Evolutionary conservation across 1,140 invertebrate species (phyloP), one percentile per base, ranked within the genome.

Genomic region (Musca domestica): DNA sequence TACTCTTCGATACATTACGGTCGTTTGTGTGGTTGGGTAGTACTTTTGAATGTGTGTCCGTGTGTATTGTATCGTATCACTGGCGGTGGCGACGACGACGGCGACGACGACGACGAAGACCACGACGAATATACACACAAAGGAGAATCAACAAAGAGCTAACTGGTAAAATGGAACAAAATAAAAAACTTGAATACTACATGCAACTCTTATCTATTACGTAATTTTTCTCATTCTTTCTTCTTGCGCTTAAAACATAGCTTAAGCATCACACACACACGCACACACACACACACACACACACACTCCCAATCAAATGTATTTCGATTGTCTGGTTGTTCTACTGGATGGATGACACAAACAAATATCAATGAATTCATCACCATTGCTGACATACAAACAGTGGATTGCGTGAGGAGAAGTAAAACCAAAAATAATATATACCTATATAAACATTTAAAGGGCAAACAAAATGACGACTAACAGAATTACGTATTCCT

Each of bases 141-240:
- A 61, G 27, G 14, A 56, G 23, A 56, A 61, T 34, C 27, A 19
- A 12, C 15, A 12, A 56, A 56, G 25, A n/a, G 22, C 22, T 14
- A 56, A 56, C 23, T n/a, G 10, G 27, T 61, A 34, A 7, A 17
- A 61, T n/a, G 34, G 25, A 61, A 61, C 56, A 34, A 34, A 61
- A 61, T 34, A 27, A 56, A n/a, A 56, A 27, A 56, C 34, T 41
- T 41, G 25, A 56, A 56, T 27, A 56, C 6, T 27, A 54, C 51
- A 54, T 54, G 4, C 19, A 61, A 22, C 56, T 61, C 56, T 34
- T 34, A 61, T 61, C 56, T 34, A 61, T 61, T 61, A 61, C 56
- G 56, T 61, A 61, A 61, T 61, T 34, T 17, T 58, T 58, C 22
- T 61, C 27, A 17, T 41, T 34, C 34, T 41, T 41, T 61, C 3